These are phyloP conservation scores for Strigamia transsilvanica DNA, from an alignment of 2,888 invertebrate genomes.

Conservation along the genomic window DNA sequence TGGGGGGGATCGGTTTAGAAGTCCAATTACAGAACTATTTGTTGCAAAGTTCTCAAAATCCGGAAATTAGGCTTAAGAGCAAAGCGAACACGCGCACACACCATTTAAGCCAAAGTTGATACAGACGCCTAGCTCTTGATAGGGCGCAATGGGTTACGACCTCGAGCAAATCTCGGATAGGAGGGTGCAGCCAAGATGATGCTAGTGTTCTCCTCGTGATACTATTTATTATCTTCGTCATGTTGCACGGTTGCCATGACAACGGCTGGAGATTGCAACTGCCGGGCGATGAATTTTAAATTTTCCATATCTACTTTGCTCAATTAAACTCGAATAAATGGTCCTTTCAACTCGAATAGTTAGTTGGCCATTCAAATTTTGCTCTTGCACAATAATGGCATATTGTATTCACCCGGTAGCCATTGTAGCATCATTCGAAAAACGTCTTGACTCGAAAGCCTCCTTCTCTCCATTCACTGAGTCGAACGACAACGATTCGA, in stretches of 20 bases:
- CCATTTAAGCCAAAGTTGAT: slow-evolving; percentile 21
- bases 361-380: not conserved
- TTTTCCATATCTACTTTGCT: slow-evolving; percentile 27
- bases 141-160: slow-evolving; percentile 21
- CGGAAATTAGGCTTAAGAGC: slow-evolving; percentile 29
- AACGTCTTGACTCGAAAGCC: not conserved
- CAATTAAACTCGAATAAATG: slow-evolving; percentile 27
- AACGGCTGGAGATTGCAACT: not conserved
- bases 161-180: not conserved
- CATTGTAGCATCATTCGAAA: not conserved
- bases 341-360: not conserved
- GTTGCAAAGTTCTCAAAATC: slow-evolving; percentile 35
- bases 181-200: not conserved
- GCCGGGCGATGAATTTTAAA: slow-evolving; percentile 24
- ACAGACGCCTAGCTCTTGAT: not conserved
- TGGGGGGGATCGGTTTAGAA: not conserved
- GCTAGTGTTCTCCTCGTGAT: not conserved
- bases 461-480: not conserved
- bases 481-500: not conserved
- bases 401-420: not conserved
- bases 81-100: not conserved
- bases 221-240: slow-evolving; percentile 27
- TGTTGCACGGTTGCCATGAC: slow-evolving; percentile 23
- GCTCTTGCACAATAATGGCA: not conserved
- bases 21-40: slow-evolving; percentile 31